These are phyloP conservation scores for Loris lydekkerianus DNA, from an alignment of 2,797 vertebrate species.

Conservation along the genomic window DNA sequence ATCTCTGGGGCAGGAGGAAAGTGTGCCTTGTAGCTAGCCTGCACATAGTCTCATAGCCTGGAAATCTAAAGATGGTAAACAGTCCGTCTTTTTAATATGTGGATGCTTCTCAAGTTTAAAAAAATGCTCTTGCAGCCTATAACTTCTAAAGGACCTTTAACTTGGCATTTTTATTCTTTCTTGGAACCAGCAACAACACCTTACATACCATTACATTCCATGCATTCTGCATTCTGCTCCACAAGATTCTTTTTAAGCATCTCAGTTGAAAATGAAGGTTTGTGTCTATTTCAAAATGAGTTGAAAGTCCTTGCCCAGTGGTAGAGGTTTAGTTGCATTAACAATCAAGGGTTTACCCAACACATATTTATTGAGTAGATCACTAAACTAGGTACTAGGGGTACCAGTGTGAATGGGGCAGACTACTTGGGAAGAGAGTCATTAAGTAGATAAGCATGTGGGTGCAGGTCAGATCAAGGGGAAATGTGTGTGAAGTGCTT, in stretches of 20 bases:
- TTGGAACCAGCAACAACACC: background rate
- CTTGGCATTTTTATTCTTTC: background rate
- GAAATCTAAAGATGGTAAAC: background rate
- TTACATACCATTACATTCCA: no score
- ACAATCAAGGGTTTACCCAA: background rate
- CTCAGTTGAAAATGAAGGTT: background rate
- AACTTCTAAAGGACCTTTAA: background rate
- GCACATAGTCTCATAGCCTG: background rate
- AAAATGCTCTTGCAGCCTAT: background rate
- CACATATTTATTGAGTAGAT: background rate
- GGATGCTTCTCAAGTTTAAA: background rate
- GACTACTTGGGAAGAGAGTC: background rate
- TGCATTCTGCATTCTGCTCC: background rate
- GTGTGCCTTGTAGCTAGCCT: background rate
- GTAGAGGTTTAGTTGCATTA: constrained; percentile 1
- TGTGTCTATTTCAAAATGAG: background rate
- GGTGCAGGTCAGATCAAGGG: background rate
- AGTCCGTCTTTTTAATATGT: background rate
- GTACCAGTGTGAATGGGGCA: background rate
- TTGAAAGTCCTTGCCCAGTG: background rate
- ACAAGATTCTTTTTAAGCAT: background rate
- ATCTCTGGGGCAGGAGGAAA: background rate
- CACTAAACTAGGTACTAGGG: background rate
- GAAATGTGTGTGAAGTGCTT: background rate
- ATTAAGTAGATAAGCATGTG: background rate